Percentiles rank a stretch among this genome's conserved stretches.
Conservation (phyloP, 2,113 vertebrate genomes). For the Zapus hudsonius region DNA sequence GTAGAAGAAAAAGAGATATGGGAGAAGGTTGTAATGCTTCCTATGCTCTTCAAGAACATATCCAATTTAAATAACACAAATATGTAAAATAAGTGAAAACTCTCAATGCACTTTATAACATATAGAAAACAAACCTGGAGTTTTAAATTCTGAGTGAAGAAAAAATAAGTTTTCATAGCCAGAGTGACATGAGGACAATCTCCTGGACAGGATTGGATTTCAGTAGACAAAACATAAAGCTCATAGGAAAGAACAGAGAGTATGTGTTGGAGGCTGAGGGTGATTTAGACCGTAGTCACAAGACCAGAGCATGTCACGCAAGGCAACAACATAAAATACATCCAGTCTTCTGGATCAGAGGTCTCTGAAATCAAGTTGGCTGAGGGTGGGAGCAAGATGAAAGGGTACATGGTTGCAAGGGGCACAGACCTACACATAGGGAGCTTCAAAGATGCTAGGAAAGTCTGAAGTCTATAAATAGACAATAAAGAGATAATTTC, state of each 20-base stretch:
- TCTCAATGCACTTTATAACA: not conserved
- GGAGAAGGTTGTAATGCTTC: not conserved
- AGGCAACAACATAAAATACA: not conserved
- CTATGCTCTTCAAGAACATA: not conserved
- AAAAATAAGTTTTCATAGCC: not conserved
- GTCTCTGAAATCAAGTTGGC: not conserved
- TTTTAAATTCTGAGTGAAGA: not conserved
- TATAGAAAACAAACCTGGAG: not conserved
- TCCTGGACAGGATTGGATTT: not conserved
- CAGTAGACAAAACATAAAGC: not conserved
- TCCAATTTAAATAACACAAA: not conserved
- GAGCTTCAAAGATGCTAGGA: not conserved
- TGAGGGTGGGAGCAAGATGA: conserved; percentile 20
- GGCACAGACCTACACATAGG: not conserved
- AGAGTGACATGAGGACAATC: not conserved
- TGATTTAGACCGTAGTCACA: not conserved
- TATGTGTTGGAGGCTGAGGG: conserved; percentile 18
- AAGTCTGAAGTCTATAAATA: conserved; percentile 21
- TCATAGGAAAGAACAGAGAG: not conserved
- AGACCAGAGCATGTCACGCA: not conserved
- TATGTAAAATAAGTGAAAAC: not conserved
- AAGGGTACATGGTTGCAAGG: not conserved
- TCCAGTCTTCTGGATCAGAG: not conserved
- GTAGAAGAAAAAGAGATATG: not conserved
- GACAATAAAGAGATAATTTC: conserved; percentile 22